Evolutionary conservation across 2,113 vertebrate genomes (phyloP), one percentile per base, ranked within the genome.

Genomic region (Pogona vitticeps): DNA sequence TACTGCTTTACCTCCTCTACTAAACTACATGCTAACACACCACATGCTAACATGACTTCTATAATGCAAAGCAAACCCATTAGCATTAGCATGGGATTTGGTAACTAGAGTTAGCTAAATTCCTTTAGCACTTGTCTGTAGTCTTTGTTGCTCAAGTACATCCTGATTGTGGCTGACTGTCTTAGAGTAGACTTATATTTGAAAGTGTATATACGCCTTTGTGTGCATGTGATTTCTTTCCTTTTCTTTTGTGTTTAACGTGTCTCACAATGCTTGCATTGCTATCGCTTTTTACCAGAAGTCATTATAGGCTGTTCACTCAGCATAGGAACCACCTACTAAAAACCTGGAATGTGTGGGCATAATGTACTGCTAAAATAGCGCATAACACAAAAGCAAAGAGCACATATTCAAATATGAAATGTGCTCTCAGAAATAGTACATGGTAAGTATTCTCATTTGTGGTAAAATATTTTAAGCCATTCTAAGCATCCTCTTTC

Each of bases 401-500:
- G 46, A 71, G 26, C 7, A 61, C 63, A 23, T 76, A 63, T 84
- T 71, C 58, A 42, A 63, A 61, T 6, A 2, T 65, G 38, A 59
- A 20, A 86, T 63, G 38, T 77, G 1, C 76, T 92, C 42, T 71
- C 36, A 63, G 36, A 38, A 79, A 36, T 80, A 91, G 92, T 92
- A 84, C 80, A 73, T 92, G 14, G 75, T 67, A 42, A 90, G 91
- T 89, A 86, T 86, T 85, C 84, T 82, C 84, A 82, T 88, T 90
- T 84, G 2, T 31, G 59, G 72, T 89, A 94, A 94, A 83, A 28
- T 42, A 31, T 31, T 68, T 68, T 46, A 61, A 75, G 72, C 13
- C 9, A 40, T 76, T 84, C 26, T 33, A 38, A 84, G 83, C 38
- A 75, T 17, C 36, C 12, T 7, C 40, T 58, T 84, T 36, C 72